Base-by-base conservation (phyloP, 2,888 invertebrate genomes). In the Tridacna gigas region DNA sequence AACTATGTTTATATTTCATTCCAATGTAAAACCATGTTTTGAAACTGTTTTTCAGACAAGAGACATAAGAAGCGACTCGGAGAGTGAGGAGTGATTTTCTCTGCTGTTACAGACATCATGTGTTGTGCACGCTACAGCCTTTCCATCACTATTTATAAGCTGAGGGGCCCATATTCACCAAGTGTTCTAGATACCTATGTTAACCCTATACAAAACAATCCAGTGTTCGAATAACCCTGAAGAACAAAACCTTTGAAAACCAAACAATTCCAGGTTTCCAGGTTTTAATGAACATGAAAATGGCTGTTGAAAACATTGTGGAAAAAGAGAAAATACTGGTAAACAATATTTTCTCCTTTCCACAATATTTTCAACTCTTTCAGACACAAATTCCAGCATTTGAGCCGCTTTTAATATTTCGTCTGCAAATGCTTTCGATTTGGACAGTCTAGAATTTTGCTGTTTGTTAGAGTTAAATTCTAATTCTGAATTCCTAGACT, bases 21-120 rank as follows among this genome's bases (percentile, higher is more conserved):
- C n/a, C n/a, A n/a, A n/a, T n/a, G n/a, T n/a, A n/a, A n/a, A n/a
- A n/a, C 66, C 37, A 25, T 75, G 26, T 71, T 37, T 65, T 45
- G 15, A 26, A 45, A 60, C 22, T 66, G 20, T 74, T 56, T 84
- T 86, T 47, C 86, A 93, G 93, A 86, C 92, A 56, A 90, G 89
- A 71, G 93, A 93, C 88, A 90, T 90, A 7, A 86, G 93, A 22
- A 93, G 93, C 83, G 93, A 93, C 56, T 90, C 91, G 15, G 93
- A 93, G 63, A 86, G 86, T 74, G 89, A 90, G 12, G 61, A 66
- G 25, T 0, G 12, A 67, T 15, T 15, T 56, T 56, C 20, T 20
- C 56, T 15, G 15, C 15, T 20, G 20, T 56, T 20, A 56, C 18
- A 9, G 15, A 20, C 18, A 56, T 56, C 20, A 20, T 56, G 20